Conservation (phyloP, 2,888 invertebrate species). For the Drosophila acutilabella region DNA sequence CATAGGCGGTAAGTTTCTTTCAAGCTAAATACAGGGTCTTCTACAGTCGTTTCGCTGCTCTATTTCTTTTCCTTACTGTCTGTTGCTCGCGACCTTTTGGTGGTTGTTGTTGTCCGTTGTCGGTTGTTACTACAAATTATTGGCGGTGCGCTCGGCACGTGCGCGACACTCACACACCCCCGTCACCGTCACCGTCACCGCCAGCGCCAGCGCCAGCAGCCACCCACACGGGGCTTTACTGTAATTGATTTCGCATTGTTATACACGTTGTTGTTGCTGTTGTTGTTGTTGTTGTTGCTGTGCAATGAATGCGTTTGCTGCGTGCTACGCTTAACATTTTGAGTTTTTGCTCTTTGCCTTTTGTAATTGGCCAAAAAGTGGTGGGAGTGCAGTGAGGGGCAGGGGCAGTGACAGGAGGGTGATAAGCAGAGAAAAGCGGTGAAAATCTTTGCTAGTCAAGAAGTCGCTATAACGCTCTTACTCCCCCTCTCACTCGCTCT, state of each 20-base stretch:
- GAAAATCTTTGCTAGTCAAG: conserved; percentile 5
- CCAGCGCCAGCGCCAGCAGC: neutral
- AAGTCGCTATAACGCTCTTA: neutral
- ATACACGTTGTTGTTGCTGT: conserved; percentile 12
- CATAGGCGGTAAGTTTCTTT: too few species aligned
- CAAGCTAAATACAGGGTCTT: too few species aligned
- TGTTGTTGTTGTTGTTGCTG: conserved; percentile 23
- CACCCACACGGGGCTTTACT: conserved; percentile 57
- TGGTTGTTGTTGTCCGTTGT: conserved; percentile 52
- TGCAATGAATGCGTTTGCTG: conserved; percentile 76
- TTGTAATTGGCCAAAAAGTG: conserved; percentile 48
- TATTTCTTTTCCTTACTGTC: neutral
- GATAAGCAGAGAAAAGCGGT: too few species aligned
- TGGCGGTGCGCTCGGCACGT: conserved; percentile 74
- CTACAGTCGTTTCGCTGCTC: too few species aligned
- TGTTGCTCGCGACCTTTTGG: conserved; percentile 33
- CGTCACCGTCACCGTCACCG: neutral
- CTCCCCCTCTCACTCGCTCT: neutral
- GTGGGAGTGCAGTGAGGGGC: neutral
- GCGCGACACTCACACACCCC: conserved; percentile 41
- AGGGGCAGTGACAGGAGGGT: neutral
- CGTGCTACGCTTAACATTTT: conserved; percentile 65
- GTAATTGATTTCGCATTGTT: conserved; percentile 76
- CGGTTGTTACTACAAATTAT: conserved; percentile 77
- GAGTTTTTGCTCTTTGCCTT: conserved; percentile 66